Percentiles rank a stretch among this genome's conserved stretches.
phyloP scores from a whole-genome alignment of 2,888 invertebrate genomes.

The Dasypolia templi region DNA sequence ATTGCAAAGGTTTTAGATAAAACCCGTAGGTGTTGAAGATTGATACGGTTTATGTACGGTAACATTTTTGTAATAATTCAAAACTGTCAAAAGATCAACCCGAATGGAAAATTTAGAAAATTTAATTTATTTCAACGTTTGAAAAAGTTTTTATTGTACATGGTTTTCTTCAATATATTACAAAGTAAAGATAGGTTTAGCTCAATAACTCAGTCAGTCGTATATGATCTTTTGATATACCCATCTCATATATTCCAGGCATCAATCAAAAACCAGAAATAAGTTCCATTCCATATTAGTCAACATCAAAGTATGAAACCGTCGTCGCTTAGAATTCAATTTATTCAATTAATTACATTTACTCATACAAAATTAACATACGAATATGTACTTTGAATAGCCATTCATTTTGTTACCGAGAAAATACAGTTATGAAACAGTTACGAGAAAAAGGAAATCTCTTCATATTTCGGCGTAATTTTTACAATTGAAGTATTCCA shows the following conservation, averaged over 20 bases:
- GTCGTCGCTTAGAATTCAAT: constrained; percentile 8
- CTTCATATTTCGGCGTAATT: constrained; percentile 57
- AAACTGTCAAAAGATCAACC: no score
- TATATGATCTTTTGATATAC: no score
- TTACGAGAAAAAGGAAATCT: constrained; percentile 59
- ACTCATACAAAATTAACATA: constrained; percentile 42
- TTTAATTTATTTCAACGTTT: no score
- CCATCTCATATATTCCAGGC: background rate
- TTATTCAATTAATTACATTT: constrained; percentile 37
- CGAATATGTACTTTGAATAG: constrained; percentile 39
- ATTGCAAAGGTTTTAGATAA: background rate
- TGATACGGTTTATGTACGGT: accelerated
- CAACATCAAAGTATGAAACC: background rate
- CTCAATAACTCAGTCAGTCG: background rate
- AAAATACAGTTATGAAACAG: constrained; percentile 58
- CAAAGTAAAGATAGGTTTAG: background rate
- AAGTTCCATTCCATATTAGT: background rate
- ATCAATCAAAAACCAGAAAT: constrained; percentile 17
- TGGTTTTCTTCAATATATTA: background rate
- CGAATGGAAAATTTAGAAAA: no score
- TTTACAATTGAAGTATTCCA: constrained; percentile 51
- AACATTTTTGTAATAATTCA: background rate
- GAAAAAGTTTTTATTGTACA: background rate
- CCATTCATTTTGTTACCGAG: constrained; percentile 42
- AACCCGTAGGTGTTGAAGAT: background rate